A percentile compares a stretch with the other conserved stretches of the same genome.
phyloP scores from a whole-genome alignment of 2,113 vertebrate species.

The Raja brachyura region DNA sequence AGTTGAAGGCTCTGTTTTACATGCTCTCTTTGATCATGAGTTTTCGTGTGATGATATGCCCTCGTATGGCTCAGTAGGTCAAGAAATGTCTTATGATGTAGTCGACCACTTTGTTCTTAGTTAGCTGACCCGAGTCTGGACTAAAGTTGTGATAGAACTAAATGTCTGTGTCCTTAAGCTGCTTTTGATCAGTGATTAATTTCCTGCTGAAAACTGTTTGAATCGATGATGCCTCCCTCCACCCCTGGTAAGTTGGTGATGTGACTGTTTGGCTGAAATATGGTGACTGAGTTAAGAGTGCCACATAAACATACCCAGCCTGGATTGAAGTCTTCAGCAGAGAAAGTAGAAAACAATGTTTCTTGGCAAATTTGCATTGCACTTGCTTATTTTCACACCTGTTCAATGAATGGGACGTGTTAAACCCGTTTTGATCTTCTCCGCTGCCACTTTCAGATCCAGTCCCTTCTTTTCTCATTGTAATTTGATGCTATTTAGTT shows the following conservation, averaged over 20 bases:
- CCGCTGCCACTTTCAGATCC: neutral
- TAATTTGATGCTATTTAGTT: neutral
- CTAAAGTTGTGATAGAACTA: neutral
- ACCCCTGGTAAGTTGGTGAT: neutral
- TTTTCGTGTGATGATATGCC: neutral
- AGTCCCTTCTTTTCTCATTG: neutral
- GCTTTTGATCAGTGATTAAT: neutral
- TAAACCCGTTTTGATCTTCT: neutral
- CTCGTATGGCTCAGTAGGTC: neutral
- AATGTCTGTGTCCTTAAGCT: neutral
- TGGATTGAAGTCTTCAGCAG: neutral
- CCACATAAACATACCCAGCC: neutral
- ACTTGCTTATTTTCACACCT: neutral
- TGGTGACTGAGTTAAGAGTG: neutral
- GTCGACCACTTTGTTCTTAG: neutral
- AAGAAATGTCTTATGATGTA: neutral
- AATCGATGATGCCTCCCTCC: neutral
- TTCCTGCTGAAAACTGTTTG: neutral
- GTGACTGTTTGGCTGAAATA: neutral
- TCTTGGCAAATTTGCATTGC: neutral
- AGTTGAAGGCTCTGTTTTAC: neutral
- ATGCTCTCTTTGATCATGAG: neutral
- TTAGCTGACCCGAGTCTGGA: neutral
- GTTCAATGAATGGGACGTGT: neutral
- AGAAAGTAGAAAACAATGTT: neutral